Evolutionary conservation across 2,888 invertebrate genomes (phyloP).

Genomic region (Hyles lineata): DNA sequence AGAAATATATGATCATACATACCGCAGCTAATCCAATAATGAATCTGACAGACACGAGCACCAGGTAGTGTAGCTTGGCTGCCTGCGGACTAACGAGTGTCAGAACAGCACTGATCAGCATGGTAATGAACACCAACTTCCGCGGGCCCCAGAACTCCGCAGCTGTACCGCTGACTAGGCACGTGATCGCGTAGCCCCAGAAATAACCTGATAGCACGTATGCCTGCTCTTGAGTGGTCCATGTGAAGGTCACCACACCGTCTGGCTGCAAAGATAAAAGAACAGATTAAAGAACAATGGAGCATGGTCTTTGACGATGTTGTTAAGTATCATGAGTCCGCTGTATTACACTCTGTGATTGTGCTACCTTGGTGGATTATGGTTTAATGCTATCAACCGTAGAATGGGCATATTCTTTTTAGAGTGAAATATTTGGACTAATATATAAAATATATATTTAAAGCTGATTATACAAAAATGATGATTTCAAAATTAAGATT

Average conservation of each 20-base stretch:
- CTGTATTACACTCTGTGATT: no score
- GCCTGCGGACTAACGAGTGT: conserved; percentile 87
- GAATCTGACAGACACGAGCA: conserved; percentile 84
- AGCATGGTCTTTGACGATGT: not conserved
- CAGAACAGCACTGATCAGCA: conserved; percentile 81
- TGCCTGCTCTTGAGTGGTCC: conserved; percentile 87
- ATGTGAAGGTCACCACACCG: conserved; percentile 75
- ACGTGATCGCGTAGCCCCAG: conserved; percentile 86
- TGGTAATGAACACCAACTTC: conserved; percentile 84
- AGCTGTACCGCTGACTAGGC: conserved; percentile 86
- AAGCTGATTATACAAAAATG: no score
- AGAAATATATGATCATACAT: conserved; percentile 42
- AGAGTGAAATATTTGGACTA: no score
- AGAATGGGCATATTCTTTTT: no score
- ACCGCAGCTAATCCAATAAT: conserved; percentile 87
- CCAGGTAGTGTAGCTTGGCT: conserved; percentile 84
- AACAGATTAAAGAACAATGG: not conserved
- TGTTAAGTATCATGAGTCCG: no score
- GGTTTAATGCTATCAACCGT: no score
- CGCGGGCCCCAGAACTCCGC: conserved; percentile 87
- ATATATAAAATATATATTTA: no score
- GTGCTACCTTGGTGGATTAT: no score
- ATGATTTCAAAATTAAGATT: no score
- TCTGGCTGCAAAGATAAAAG: conserved; percentile 60
- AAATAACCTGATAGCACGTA: conserved; percentile 85